phyloP scores from a whole-genome alignment of 1,140 invertebrate genomes.

The Drosophila sp. region DNA sequence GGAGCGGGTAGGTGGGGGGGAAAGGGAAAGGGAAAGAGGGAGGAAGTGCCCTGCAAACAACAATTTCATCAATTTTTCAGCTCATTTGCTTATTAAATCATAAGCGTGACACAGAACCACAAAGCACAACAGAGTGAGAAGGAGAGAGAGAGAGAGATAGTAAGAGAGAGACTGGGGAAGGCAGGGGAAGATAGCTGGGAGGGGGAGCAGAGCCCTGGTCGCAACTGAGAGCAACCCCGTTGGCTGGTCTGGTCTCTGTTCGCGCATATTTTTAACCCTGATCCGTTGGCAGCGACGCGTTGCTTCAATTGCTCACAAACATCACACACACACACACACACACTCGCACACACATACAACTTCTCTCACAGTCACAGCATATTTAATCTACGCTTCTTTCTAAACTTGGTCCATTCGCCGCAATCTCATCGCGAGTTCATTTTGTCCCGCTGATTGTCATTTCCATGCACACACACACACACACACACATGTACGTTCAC shows the following conservation, averaged over 20 bases:
- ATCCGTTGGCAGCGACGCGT: slow-evolving; percentile 43
- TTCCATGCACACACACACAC: no score
- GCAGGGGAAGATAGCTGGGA: neutral
- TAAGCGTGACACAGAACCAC: slow-evolving; percentile 66
- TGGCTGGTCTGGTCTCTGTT: slow-evolving; percentile 29
- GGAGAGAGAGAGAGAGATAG: neutral
- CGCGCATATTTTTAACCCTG: slow-evolving; percentile 75
- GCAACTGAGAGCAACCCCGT: slow-evolving; percentile 59
- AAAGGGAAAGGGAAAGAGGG: no score
- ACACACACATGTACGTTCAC: neutral
- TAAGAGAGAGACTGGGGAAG: neutral
- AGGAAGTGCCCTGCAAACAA: slow-evolving; percentile 28
- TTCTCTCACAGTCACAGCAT: slow-evolving; percentile 18
- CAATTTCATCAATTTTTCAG: slow-evolving; percentile 79
- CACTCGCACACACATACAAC: slow-evolving; percentile 4
- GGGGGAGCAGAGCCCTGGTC: slow-evolving; percentile 18
- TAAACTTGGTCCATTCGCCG: slow-evolving; percentile 74
- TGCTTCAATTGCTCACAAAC: slow-evolving; percentile 58
- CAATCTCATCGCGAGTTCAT: slow-evolving; percentile 43
- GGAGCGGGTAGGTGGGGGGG: neutral
- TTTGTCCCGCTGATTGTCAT: slow-evolving; percentile 62
- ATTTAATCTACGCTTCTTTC: slow-evolving; percentile 58
- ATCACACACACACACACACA: slow-evolving; percentile 26
- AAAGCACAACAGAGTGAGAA: slow-evolving; percentile 4
- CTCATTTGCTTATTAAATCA: slow-evolving; percentile 83